Conservation (phyloP, 2,797 vertebrate species). For the Bothrops alternatus region DNA sequence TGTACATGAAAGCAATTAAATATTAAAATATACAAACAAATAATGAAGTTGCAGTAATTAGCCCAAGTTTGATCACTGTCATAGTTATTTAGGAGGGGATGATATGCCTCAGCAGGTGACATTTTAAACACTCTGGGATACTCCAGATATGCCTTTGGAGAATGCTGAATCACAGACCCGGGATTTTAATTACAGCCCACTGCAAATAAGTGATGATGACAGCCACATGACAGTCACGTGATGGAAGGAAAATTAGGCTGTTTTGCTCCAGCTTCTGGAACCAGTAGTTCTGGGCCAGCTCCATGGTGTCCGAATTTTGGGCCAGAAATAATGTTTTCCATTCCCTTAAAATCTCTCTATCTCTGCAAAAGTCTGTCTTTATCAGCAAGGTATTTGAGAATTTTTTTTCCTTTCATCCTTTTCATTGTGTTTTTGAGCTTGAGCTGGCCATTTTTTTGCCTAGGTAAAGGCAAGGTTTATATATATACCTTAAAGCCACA, state of each 20-base stretch:
- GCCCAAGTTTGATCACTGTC: constrained; percentile 79
- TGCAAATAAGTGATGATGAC: constrained; percentile 77
- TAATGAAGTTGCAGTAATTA: constrained; percentile 77
- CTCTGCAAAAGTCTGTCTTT: background rate
- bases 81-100: constrained; percentile 76
- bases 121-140: constrained; percentile 72
- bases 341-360: background rate
- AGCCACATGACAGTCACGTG: constrained; percentile 75
- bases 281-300: background rate
- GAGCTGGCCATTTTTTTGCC: too few species aligned
- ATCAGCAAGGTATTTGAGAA: background rate
- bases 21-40: constrained; percentile 82
- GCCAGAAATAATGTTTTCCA: background rate
- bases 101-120: constrained; percentile 77
- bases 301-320: background rate
- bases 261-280: constrained; percentile 42
- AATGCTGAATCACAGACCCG: constrained; percentile 70
- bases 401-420: background rate
- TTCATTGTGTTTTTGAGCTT: background rate
- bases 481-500: too few species aligned
- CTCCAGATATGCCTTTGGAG: constrained; percentile 71
- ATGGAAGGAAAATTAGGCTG: constrained; percentile 74
- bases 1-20: constrained; percentile 80
- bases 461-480: too few species aligned
- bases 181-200: constrained; percentile 77